These are phyloP conservation scores for Campoplex capitator DNA, from an alignment of 2,888 invertebrate genomes.

Conservation along the genomic window DNA sequence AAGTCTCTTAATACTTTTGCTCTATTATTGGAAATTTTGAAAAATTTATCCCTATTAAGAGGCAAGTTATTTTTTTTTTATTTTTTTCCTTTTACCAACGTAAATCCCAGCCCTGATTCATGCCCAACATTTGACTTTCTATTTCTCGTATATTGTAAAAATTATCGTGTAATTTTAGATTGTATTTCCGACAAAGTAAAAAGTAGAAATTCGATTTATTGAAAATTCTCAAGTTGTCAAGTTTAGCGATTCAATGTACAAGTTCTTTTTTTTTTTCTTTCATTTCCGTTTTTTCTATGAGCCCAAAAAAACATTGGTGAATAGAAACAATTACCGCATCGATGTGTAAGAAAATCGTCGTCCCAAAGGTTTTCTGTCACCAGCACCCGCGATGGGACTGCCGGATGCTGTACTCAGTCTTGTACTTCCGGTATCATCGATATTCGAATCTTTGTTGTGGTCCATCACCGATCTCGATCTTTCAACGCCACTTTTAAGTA, in stretches of 20 bases:
- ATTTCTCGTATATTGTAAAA: no score
- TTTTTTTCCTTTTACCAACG: no score
- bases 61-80: no score
- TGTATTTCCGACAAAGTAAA: no score
- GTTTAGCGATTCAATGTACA: background rate
- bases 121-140: no score
- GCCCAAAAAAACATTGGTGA: constrained; percentile 47
- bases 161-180: no score
- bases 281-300: no score
- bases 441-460: constrained; percentile 77
- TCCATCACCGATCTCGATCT: constrained; percentile 82
- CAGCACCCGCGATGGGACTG: constrained; percentile 83
- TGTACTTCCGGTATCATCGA: constrained; percentile 76
- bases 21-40: background rate
- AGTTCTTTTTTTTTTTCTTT: background rate
- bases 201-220: no score
- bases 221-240: background rate
- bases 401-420: constrained; percentile 81
- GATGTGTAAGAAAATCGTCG: constrained; percentile 89
- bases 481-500: constrained; percentile 79
- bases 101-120: no score
- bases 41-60: background rate
- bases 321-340: constrained; percentile 84
- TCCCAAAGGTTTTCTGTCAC: constrained; percentile 84
- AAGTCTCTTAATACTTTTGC: background rate